Evolutionary conservation across 2,888 invertebrate genomes (phyloP).

Genomic region (Drosophila rubida): DNA sequence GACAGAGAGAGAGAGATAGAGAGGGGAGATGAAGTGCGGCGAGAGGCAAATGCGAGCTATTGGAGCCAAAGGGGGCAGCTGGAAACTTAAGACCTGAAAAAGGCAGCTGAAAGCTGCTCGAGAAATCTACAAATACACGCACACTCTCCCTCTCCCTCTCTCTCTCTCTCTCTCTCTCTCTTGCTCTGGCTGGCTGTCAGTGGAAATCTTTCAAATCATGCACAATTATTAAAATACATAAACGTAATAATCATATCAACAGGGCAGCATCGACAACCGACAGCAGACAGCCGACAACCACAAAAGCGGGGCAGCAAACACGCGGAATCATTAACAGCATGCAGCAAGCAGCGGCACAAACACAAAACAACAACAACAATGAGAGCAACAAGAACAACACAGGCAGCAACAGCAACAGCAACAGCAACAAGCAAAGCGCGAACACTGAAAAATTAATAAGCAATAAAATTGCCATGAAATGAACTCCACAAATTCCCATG

Average conservation of each 20-base stretch:
- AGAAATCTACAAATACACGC: conserved; percentile 17
- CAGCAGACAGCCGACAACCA: too few species aligned
- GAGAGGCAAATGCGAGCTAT: background rate
- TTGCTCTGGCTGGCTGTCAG: background rate
- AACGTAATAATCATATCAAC: conserved; percentile 84
- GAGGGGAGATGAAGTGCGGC: background rate
- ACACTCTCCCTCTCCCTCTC: conserved; percentile 1
- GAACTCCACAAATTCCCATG: conserved; percentile 84
- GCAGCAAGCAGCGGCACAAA: conserved; percentile 42
- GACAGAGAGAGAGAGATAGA: background rate
- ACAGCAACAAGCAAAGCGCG: conserved; percentile 63
- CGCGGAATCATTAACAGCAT: conserved; percentile 72
- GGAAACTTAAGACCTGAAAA: conserved; percentile 17
- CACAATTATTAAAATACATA: conserved; percentile 83
- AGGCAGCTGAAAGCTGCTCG: conserved; percentile 21
- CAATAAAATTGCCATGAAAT: conserved; percentile 85
- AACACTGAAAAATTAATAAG: conserved; percentile 83
- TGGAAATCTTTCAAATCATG: conserved; percentile 78
- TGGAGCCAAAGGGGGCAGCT: background rate
- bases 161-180: background rate
- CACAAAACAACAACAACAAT: conserved; percentile 52
- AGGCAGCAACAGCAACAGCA: conserved; percentile 24
- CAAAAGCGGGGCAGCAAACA: conserved; percentile 41
- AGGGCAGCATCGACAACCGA: conserved; percentile 63
- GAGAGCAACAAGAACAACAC: conserved; percentile 54